phyloP scores from a whole-genome alignment of 2,113 vertebrate species.

The Crotalus tigris region DNA sequence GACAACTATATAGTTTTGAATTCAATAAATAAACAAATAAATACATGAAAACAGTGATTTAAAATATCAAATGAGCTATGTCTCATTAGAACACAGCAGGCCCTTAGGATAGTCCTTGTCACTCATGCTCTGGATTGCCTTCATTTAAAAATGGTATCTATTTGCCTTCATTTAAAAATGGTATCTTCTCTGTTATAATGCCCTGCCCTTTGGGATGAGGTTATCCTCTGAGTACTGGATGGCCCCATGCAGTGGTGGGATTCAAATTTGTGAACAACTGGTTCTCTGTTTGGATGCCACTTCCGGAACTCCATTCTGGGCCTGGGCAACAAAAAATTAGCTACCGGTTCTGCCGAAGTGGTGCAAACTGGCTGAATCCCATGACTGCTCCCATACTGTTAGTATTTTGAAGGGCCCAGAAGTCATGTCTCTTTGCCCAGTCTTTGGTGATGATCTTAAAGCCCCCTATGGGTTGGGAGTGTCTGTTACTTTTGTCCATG shows the following conservation, averaged over 20 bases:
- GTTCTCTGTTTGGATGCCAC: too few species aligned
- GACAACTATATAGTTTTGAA: background rate
- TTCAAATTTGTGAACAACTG: too few species aligned
- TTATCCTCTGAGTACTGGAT: background rate
- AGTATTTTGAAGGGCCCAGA: background rate
- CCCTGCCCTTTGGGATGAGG: background rate
- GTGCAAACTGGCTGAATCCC: too few species aligned
- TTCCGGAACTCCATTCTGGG: too few species aligned
- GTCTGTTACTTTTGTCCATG: background rate
- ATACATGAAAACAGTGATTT: background rate
- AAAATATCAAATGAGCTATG: background rate
- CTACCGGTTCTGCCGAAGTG: too few species aligned
- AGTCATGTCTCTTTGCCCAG: background rate
- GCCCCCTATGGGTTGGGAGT: background rate
- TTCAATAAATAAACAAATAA: too few species aligned
- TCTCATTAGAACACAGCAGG: background rate
- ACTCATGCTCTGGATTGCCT: background rate
- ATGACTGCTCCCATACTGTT: background rate
- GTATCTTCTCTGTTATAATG: background rate
- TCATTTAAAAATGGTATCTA: background rate
- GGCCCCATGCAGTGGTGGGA: background rate
- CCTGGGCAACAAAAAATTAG: too few species aligned
- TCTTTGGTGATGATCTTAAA: background rate
- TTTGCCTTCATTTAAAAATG: background rate
- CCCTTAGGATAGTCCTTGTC: background rate